A percentile compares a stretch with the other conserved stretches of the same genome.
phyloP scores from a whole-genome alignment of 2,797 vertebrate genomes.

The Pseudocheirus occidentalis region DNA sequence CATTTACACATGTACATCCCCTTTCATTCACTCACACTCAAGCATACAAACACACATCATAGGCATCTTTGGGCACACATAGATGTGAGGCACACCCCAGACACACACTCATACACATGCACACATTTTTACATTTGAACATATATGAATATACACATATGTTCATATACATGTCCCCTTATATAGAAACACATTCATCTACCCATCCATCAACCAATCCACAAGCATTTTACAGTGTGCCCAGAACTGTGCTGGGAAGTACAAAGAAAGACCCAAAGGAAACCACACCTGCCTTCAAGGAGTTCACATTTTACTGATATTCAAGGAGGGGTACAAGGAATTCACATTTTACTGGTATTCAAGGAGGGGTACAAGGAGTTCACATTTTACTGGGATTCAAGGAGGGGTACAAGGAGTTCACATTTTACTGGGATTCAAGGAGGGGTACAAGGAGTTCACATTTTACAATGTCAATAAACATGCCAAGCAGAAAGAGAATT shows the following conservation, averaged over 20 bases:
- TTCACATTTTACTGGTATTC: too few species aligned
- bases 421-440: too few species aligned
- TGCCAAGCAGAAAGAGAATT: neutral
- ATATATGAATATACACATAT: neutral
- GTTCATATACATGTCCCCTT: neutral
- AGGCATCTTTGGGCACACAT: slow-evolving; percentile 11
- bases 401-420: neutral
- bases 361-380: too few species aligned
- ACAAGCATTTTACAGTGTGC: neutral
- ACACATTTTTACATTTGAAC: neutral
- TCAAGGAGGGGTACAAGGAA: too few species aligned
- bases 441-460: neutral
- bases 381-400: too few species aligned
- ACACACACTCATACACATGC: slow-evolving; percentile 40
- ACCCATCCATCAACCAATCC: neutral
- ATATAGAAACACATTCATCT: neutral
- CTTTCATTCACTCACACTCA: slow-evolving; percentile 35
- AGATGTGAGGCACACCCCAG: slow-evolving; percentile 40
- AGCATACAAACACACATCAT: neutral
- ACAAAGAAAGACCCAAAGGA: neutral
- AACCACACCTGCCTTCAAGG: neutral
- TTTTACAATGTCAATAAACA: neutral
- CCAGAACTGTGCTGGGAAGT: neutral
- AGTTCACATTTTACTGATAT: neutral
- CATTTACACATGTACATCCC: neutral